Conservation (phyloP, 1,140 invertebrate species). For the Cydia amplana region DNA sequence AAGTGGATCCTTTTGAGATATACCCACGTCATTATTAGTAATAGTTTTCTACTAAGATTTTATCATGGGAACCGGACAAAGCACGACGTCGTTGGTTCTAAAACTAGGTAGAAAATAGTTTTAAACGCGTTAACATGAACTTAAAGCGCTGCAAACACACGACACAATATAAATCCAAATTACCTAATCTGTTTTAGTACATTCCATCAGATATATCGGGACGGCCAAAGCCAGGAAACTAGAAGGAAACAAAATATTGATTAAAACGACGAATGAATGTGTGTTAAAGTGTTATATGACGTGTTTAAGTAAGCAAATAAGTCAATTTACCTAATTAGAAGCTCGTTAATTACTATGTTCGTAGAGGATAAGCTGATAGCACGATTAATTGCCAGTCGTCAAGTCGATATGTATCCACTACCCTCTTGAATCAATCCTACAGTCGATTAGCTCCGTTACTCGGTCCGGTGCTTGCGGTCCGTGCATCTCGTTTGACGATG, state of each 20-base stretch:
- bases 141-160: too few relatives aligned
- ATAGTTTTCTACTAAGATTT: not conserved
- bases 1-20: constrained; percentile 3
- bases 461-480: constrained; percentile 2
- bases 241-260: too few relatives aligned
- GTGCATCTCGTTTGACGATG: constrained; percentile 6
- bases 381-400: not conserved
- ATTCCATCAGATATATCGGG: too few relatives aligned
- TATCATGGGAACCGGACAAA: not conserved
- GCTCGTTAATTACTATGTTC: not conserved
- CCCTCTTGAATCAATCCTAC: not conserved
- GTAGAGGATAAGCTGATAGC: not conserved
- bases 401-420: not conserved
- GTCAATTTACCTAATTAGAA: too few relatives aligned
- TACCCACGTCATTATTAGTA: constrained; percentile 5
- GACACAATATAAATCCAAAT: too few relatives aligned
- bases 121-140: too few relatives aligned
- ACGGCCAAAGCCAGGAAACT: too few relatives aligned
- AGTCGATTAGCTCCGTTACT: constrained; percentile 6
- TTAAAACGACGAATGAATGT: too few relatives aligned
- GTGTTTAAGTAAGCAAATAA: not conserved
- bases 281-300: too few relatives aligned
- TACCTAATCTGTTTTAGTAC: too few relatives aligned
- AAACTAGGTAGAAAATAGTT: not conserved
- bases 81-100: not conserved